phyloP scores from a whole-genome alignment of 1,140 invertebrate genomes.

The Babylonia areolata region DNA sequence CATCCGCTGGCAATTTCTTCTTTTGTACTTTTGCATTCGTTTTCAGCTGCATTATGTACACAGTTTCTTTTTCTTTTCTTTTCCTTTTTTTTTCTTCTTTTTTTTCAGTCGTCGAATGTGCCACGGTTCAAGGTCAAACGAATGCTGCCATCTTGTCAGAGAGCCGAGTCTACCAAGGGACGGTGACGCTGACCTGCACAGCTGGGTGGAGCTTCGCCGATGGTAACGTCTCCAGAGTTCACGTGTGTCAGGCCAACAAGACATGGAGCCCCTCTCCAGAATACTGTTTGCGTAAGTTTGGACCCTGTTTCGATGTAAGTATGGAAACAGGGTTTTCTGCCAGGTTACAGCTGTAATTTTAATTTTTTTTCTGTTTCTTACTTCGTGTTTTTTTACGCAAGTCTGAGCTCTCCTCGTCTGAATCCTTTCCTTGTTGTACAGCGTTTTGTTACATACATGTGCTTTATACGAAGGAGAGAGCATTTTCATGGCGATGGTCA shows the following conservation, averaged over 20 bases:
- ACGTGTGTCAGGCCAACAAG: not conserved
- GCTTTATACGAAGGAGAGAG: not conserved
- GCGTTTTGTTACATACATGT: not conserved
- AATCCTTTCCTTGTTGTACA: not conserved
- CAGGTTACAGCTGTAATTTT: not conserved
- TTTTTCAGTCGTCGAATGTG: not conserved
- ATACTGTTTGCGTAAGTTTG: constrained; percentile 1
- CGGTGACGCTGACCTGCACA: not conserved
- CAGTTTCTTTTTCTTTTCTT: not conserved
- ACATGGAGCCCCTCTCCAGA: not conserved
- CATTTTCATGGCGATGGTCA: not conserved
- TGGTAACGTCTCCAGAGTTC: not conserved
- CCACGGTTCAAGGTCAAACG: not conserved
- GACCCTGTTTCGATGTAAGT: not conserved
- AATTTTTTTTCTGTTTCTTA: not conserved
- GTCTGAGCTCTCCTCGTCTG: not conserved
- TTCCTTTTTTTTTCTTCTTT: not conserved
- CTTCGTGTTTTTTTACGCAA: not conserved
- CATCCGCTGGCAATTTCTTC: no score
- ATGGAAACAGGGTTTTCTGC: not conserved
- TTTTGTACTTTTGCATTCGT: no score
- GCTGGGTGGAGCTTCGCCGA: not conserved
- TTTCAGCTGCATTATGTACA: no score
- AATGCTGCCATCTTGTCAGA: not conserved
- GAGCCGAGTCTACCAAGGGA: not conserved